phyloP scores from a whole-genome alignment of 37 sponge, comb jelly and placozoan genomes.

The Halichondria panicea region DNA sequence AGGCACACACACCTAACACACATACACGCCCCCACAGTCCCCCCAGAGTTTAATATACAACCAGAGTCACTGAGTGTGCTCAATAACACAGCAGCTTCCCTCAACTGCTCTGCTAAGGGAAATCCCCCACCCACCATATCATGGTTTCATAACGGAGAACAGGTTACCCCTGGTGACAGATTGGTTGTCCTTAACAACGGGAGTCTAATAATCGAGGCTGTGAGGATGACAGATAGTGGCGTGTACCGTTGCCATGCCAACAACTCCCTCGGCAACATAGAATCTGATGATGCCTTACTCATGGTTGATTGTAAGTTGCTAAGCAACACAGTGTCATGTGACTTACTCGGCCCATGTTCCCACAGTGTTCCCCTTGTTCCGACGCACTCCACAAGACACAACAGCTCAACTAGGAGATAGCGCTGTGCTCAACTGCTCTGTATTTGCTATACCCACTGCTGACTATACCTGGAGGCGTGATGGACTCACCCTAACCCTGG shows the following conservation, averaged over 20 bases:
- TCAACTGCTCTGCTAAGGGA: slow-evolving; percentile 48
- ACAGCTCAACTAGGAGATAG: not conserved
- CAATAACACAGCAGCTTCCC: not conserved
- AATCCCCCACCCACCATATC: slow-evolving; percentile 42
- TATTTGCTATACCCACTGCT: not conserved
- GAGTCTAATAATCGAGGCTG: not conserved
- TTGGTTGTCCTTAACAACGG: not conserved
- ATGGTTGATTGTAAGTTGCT: slow-evolving; percentile 20
- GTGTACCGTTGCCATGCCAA: slow-evolving; percentile 16
- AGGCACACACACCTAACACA: slow-evolving; percentile 19
- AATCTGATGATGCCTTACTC: slow-evolving; percentile 17
- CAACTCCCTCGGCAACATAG: not conserved
- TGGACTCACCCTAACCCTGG: not conserved
- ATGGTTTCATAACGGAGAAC: slow-evolving; percentile 32
- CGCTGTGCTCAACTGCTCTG: not conserved
- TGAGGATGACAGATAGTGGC: slow-evolving; percentile 13
- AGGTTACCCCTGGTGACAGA: not conserved
- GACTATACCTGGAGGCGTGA: slow-evolving; percentile 7
- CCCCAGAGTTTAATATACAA: not conserved
- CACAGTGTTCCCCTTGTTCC: slow-evolving; percentile 18
- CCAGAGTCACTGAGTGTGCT: not conserved
- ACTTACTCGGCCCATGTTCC: not conserved
- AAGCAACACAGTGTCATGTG: not conserved
- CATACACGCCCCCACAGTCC: slow-evolving; percentile 12
- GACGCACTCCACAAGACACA: not conserved